These are phyloP conservation scores for Apantesis nais DNA, from an alignment of 2,888 invertebrate species.

Conservation along the genomic window DNA sequence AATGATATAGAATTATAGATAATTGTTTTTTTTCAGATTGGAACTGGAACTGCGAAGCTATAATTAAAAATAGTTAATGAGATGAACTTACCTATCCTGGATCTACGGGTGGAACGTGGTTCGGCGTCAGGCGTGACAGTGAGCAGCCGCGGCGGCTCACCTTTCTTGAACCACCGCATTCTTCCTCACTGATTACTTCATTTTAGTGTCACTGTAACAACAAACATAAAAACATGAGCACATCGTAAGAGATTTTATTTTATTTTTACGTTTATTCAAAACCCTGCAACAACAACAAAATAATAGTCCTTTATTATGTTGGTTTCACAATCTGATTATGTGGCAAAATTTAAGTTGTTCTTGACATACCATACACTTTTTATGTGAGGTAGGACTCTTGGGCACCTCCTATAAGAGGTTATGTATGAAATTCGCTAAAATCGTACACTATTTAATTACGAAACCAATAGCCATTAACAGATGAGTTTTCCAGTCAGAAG, in stretches of 20 bases:
- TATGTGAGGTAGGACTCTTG: fast-evolving
- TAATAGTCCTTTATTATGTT: neutral
- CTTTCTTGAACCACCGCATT: conserved; percentile 91
- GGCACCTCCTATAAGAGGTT: neutral
- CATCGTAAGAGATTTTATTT: neutral
- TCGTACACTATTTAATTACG: no score
- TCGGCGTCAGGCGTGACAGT: conserved; percentile 88
- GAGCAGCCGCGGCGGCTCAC: conserved; percentile 89
- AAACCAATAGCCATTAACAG: no score
- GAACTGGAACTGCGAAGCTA: no score
- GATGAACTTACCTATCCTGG: conserved; percentile 76
- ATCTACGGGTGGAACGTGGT: conserved; percentile 68
- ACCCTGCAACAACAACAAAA: neutral
- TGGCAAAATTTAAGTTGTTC: neutral
- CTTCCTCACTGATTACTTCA: conserved; percentile 60
- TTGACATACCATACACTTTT: neutral
- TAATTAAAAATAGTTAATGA: neutral
- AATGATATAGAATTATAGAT: no score
- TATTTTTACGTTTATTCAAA: no score
- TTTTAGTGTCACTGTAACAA: conserved; percentile 58
- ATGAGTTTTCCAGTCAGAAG: no score
- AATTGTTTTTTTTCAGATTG: no score
- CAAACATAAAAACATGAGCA: conserved; percentile 13
- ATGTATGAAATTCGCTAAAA: no score
- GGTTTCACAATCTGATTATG: neutral